Evolutionary conservation across 2,113 vertebrate species (phyloP).

Genomic region (Electrona antarctica): DNA sequence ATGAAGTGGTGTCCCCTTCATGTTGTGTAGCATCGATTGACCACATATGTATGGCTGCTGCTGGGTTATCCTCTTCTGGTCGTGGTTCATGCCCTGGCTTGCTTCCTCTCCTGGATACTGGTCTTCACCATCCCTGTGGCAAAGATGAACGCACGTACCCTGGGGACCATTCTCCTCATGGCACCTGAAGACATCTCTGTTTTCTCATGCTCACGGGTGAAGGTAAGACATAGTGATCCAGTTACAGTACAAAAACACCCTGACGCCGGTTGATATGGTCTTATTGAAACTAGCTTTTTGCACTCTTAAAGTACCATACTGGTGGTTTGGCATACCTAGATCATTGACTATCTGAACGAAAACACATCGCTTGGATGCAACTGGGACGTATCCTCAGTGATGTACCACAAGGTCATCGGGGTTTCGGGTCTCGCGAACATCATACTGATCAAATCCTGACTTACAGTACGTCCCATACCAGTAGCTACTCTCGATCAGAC

Average conservation of each 20-base stretch:
- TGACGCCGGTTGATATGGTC: background rate
- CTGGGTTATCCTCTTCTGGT: slow-evolving; percentile 76
- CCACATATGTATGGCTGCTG: slow-evolving; percentile 75
- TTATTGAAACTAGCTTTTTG: too few relatives aligned
- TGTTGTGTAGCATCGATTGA: slow-evolving; percentile 58
- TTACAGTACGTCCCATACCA: too few relatives aligned
- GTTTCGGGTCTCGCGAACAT: too few relatives aligned
- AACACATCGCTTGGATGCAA: too few relatives aligned
- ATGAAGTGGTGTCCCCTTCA: background rate
- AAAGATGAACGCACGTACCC: slow-evolving; percentile 77
- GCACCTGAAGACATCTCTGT: slow-evolving; percentile 72
- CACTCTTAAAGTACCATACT: too few relatives aligned
- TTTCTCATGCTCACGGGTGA: slow-evolving; percentile 56
- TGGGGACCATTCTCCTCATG: slow-evolving; percentile 72
- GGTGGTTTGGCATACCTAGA: too few relatives aligned
- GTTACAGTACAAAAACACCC: background rate
- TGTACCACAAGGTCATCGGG: too few relatives aligned
- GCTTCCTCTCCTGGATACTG: slow-evolving; percentile 79
- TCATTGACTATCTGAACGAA: too few relatives aligned
- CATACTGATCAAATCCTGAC: too few relatives aligned
- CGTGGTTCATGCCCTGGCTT: slow-evolving; percentile 78
- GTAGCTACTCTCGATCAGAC: too few relatives aligned
- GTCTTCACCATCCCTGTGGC: slow-evolving; percentile 82
- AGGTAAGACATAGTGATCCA: slow-evolving; percentile 42
- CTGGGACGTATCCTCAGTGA: too few relatives aligned